Conservation (phyloP, 2,797 vertebrate genomes). For the Girardinus metallicus region DNA sequence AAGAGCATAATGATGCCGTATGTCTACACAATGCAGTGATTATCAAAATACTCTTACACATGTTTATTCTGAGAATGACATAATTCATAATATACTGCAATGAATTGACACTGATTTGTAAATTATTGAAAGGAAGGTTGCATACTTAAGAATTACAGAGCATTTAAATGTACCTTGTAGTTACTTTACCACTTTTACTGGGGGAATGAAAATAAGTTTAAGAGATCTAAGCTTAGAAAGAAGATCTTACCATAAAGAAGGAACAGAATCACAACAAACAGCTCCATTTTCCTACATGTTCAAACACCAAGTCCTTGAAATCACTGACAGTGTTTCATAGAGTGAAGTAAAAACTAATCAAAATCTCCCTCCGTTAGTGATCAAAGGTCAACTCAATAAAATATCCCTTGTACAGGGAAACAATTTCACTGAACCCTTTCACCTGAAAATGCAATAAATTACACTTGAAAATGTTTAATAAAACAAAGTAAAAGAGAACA, state of each 20-base stretch:
- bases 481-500: too few species aligned
- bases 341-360: not conserved
- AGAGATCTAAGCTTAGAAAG: not conserved
- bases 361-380: not conserved
- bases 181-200: not conserved
- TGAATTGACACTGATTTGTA: not conserved
- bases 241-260: not conserved
- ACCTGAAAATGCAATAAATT: too few species aligned
- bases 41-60: not conserved
- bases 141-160: not conserved
- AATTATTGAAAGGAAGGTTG: not conserved
- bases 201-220: not conserved
- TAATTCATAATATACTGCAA: not conserved
- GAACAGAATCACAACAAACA: not conserved
- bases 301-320: not conserved
- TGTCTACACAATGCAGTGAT: not conserved
- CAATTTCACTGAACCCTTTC: too few species aligned
- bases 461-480: too few species aligned
- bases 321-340: not conserved
- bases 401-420: too few species aligned
- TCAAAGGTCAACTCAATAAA: not conserved
- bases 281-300: not conserved
- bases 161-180: not conserved
- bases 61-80: not conserved
- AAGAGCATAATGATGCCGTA: not conserved